Evolutionary conservation across 2,797 vertebrate species (phyloP).

Genomic region (Danionella dracula): DNA sequence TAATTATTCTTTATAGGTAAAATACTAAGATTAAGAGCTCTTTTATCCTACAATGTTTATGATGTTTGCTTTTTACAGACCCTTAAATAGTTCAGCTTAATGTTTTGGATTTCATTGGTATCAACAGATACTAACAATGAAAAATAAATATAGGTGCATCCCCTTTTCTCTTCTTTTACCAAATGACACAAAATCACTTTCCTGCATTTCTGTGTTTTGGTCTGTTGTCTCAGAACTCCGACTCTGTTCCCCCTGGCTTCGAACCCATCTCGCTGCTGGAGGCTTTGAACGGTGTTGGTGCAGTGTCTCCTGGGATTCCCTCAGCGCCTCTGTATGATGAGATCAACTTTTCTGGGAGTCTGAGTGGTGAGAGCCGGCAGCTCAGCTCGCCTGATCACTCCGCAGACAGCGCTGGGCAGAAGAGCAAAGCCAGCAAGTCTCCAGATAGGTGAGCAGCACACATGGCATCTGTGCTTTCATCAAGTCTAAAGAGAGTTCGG

Average conservation of each 20-base stretch:
- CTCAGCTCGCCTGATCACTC: constrained; percentile 79
- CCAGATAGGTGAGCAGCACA: constrained; percentile 83
- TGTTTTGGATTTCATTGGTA: no score
- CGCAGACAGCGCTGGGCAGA: constrained; percentile 78
- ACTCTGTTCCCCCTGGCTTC: constrained; percentile 91
- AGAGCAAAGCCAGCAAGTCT: constrained; percentile 89
- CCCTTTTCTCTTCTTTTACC: no score
- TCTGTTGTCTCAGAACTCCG: constrained; percentile 70
- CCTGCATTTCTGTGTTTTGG: neutral
- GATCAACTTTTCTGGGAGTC: constrained; percentile 83
- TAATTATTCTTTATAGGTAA: no score
- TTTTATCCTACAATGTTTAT: no score
- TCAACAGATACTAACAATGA: no score
- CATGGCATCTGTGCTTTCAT: neutral
- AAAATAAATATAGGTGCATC: no score
- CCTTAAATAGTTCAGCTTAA: no score
- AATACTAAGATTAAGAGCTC: no score
- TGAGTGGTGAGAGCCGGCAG: constrained; percentile 74
- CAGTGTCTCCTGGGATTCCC: constrained; percentile 79
- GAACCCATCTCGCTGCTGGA: constrained; percentile 95
- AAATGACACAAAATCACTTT: no score
- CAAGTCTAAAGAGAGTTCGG: no score
- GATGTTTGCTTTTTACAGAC: no score
- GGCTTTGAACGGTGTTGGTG: constrained; percentile 87
- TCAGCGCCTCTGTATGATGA: constrained; percentile 92